A percentile compares a stretch with the other conserved stretches of the same genome.
phyloP scores from a whole-genome alignment of 2,113 vertebrate genomes.

The Mormoops blainvillei region DNA sequence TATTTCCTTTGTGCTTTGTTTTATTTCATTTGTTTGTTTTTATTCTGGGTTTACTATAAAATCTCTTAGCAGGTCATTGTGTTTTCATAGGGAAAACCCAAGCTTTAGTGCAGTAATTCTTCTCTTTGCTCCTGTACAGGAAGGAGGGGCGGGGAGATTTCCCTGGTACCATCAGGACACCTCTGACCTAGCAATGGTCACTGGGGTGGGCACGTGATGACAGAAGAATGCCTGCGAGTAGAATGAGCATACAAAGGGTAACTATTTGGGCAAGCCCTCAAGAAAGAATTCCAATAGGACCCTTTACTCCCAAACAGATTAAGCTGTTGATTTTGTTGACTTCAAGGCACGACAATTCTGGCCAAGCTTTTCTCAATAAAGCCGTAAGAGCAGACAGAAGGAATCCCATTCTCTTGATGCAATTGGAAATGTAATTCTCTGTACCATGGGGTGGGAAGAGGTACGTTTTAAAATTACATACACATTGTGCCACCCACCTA shows the following conservation, averaged over 20 bases:
- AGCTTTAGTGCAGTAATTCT: not conserved
- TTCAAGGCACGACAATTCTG: not conserved
- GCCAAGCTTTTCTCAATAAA: not conserved
- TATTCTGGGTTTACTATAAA: not conserved
- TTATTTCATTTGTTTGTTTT: slow-evolving; percentile 34
- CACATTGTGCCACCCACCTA: not conserved
- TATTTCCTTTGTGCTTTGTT: not conserved
- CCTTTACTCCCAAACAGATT: not conserved
- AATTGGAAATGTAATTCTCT: not conserved
- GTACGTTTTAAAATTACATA: not conserved
- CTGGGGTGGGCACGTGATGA: no score
- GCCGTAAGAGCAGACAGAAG: not conserved
- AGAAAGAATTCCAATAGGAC: not conserved
- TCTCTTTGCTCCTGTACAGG: not conserved
- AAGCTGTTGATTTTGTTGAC: slow-evolving; percentile 18
- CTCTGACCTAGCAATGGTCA: not conserved
- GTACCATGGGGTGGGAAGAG: not conserved
- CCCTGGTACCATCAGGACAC: not conserved
- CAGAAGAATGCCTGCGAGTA: not conserved
- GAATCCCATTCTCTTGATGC: not conserved
- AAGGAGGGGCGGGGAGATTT: not conserved
- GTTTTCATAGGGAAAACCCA: slow-evolving; percentile 14
- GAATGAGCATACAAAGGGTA: not conserved
- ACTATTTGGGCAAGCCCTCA: not conserved
- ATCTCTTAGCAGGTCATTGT: not conserved